These are phyloP conservation scores for Pangasius larnaudii DNA, from an alignment of 2,797 vertebrate species.

Conservation along the genomic window DNA sequence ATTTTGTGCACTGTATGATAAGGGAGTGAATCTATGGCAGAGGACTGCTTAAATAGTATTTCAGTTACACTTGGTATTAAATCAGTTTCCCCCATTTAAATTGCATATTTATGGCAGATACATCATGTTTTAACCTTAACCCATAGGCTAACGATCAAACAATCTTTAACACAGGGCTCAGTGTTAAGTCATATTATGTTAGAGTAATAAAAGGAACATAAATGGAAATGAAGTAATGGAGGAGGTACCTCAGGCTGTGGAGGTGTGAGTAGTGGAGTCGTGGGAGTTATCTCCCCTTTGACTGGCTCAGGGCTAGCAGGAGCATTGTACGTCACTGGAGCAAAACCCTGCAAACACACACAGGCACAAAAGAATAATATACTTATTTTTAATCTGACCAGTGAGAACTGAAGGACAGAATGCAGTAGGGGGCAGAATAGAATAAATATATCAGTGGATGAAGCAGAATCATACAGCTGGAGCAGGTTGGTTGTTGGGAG, in stretches of 20 bases:
- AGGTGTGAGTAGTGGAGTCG: conserved; percentile 54
- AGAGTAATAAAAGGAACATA: neutral
- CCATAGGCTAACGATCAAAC: neutral
- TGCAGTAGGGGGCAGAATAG: neutral
- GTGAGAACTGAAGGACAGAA: neutral
- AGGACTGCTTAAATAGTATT: neutral
- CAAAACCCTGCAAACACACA: conserved; percentile 59
- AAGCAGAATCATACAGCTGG: conserved; percentile 9
- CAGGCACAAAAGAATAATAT: neutral
- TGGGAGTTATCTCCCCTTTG: conserved; percentile 28
- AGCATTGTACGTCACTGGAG: conserved; percentile 62
- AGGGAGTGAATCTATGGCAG: neutral
- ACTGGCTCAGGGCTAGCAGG: conserved; percentile 44
- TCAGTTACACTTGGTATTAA: neutral
- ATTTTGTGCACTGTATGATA: neutral
- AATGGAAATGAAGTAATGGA: neutral
- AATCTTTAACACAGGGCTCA: neutral
- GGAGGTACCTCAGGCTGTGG: conserved; percentile 57
- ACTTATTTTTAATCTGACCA: neutral
- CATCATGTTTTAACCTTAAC: neutral
- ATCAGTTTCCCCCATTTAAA: neutral
- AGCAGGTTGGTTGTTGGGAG: neutral
- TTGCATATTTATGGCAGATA: neutral
- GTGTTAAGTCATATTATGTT: neutral
- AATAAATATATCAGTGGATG: neutral